These are phyloP conservation scores for Amphiura filiformis DNA, from an alignment of 35 echinoderm and acorn worm genomes.

Conservation along the genomic window DNA sequence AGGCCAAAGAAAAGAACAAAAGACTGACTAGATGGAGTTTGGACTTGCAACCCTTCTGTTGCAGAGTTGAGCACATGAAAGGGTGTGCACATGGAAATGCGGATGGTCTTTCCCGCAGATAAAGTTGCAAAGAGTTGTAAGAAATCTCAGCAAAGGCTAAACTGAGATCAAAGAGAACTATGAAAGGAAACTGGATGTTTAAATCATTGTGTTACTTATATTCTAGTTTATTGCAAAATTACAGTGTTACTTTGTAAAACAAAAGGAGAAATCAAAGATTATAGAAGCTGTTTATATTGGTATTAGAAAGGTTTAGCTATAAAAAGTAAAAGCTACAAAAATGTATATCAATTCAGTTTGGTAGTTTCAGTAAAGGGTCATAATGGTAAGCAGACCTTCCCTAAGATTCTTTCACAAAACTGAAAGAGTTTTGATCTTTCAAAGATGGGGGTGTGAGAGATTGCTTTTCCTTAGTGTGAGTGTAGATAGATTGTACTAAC, in stretches of 20 bases:
- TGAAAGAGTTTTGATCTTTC: background rate
- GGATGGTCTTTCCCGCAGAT: background rate
- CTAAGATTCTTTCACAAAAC: background rate
- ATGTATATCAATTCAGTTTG: background rate
- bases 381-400: background rate
- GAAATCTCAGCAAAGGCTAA: too few species aligned
- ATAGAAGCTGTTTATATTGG: background rate
- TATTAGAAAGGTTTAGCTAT: background rate
- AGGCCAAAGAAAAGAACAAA: conserved; percentile 1
- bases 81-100: background rate
- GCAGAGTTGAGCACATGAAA: too few species aligned
- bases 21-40: conserved; percentile 5
- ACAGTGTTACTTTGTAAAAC: too few species aligned
- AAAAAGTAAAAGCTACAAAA: too few species aligned
- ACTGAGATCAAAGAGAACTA: too few species aligned
- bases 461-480: too few species aligned
- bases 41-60: too few species aligned
- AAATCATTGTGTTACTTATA: too few species aligned
- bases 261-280: background rate
- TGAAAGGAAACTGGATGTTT: too few species aligned
- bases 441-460: background rate
- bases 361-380: background rate
- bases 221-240: too few species aligned
- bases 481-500: too few species aligned
- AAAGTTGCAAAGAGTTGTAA: background rate